Evolutionary conservation across 1,140 invertebrate genomes (phyloP).

Genomic region (Cyclina sinensis): DNA sequence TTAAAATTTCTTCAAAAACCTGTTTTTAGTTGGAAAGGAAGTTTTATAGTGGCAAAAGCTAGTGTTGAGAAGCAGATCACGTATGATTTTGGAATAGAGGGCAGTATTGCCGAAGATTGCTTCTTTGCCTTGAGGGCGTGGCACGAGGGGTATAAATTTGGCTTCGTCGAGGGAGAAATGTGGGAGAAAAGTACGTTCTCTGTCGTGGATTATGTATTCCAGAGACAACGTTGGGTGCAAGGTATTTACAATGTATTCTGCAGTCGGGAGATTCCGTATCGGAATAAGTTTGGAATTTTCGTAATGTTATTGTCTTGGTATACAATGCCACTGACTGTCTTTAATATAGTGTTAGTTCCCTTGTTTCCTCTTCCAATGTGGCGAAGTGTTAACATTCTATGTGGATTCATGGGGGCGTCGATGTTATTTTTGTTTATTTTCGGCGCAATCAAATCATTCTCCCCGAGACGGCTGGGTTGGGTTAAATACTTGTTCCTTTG

Average conservation of each 20-base stretch:
- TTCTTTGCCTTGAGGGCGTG: slow-evolving; percentile 97
- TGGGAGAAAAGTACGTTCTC: slow-evolving; percentile 99
- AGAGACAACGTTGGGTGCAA: slow-evolving; percentile 98
- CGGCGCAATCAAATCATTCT: slow-evolving; percentile 98
- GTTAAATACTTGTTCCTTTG: slow-evolving; percentile 92
- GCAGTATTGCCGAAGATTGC: slow-evolving; percentile 98
- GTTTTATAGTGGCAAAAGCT: slow-evolving; percentile 90
- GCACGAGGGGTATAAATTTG: slow-evolving; percentile 87
- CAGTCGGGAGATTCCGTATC: slow-evolving; percentile 93
- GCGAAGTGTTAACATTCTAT: slow-evolving; percentile 91
- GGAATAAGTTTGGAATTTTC: slow-evolving; percentile 93
- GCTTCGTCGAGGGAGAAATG: slow-evolving; percentile 92
- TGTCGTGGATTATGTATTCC: slow-evolving; percentile 97
- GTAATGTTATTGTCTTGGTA: slow-evolving; percentile 98
- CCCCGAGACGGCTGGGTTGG: slow-evolving; percentile 94
- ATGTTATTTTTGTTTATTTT: slow-evolving; percentile 99
- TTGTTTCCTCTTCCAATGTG: slow-evolving; percentile 96
- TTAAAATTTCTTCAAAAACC: slow-evolving; percentile 98
- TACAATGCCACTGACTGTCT: slow-evolving; percentile 96
- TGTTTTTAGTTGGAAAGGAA: slow-evolving; percentile 97
- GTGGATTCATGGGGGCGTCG: slow-evolving; percentile 95
- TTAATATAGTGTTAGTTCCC: slow-evolving; percentile 94
- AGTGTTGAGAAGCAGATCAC: slow-evolving; percentile 95
- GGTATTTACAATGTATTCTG: slow-evolving; percentile 98
- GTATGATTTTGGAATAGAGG: slow-evolving; percentile 98